Conservation (phyloP, 2,797 vertebrate species). For the Synanceia verrucosa region DNA sequence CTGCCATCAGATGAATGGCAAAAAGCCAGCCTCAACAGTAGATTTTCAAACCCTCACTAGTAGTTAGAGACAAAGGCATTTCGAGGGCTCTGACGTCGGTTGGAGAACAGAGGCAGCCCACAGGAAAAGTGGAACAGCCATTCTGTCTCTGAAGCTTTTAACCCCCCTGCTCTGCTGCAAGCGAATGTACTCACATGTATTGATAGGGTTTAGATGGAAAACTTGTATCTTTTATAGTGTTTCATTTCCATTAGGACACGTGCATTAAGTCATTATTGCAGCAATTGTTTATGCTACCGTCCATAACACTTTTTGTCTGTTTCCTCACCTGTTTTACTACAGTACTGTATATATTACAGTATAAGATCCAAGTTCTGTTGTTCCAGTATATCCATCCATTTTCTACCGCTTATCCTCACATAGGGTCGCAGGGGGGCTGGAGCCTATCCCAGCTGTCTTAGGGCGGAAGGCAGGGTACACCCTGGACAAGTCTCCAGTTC, state of each 20-base stretch:
- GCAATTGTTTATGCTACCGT: not conserved
- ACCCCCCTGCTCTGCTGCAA: slow-evolving; percentile 34
- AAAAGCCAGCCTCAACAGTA: slow-evolving; percentile 56
- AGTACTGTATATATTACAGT: not conserved
- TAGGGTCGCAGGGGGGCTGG: too few relatives aligned
- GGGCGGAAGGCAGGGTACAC: too few relatives aligned
- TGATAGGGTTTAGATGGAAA: slow-evolving; percentile 56
- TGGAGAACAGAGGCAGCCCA: slow-evolving; percentile 50
- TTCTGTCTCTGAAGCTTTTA: slow-evolving; percentile 72
- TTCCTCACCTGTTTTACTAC: not conserved
- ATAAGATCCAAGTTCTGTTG: too few relatives aligned
- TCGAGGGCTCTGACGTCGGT: slow-evolving; percentile 55
- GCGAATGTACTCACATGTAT: slow-evolving; percentile 33
- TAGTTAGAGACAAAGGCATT: slow-evolving; percentile 68
- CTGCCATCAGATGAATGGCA: slow-evolving; percentile 71
- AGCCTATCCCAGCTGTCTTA: too few relatives aligned
- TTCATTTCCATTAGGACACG: slow-evolving; percentile 18
- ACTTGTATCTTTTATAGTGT: slow-evolving; percentile 21
- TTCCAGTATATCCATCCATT: too few relatives aligned
- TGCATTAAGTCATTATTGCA: slow-evolving; percentile 24
- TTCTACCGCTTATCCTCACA: too few relatives aligned
- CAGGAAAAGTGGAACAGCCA: slow-evolving; percentile 57
- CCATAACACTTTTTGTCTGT: not conserved
- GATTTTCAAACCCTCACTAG: slow-evolving; percentile 71
- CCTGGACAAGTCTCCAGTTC: too few relatives aligned